Percentiles rank a stretch among this genome's conserved stretches.
Evolutionary conservation across 2,888 invertebrate genomes (phyloP).

Genomic region (Zaprionus obscuricornis): DNA sequence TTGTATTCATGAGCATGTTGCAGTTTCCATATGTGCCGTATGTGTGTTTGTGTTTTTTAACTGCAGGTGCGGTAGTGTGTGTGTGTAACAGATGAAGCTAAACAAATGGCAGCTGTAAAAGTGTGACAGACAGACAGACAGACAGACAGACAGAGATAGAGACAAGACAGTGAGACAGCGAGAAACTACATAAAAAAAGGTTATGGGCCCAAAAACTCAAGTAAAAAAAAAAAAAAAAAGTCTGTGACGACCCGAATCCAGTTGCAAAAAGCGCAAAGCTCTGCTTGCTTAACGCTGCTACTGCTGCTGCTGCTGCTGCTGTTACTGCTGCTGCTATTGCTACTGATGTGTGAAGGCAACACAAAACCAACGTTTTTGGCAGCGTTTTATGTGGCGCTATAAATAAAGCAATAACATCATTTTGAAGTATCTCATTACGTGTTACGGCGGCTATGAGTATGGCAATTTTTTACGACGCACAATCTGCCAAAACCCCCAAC

Average conservation of each 20-base stretch:
- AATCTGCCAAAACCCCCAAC: background rate
- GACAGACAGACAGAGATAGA: too few relatives aligned
- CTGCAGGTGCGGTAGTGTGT: constrained; percentile 12
- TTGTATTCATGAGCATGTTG: too few relatives aligned
- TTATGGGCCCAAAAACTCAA: constrained; percentile 34
- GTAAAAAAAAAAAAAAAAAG: constrained; percentile 22
- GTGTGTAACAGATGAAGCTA: constrained; percentile 40
- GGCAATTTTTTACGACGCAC: constrained; percentile 68
- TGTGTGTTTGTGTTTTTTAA: constrained; percentile 1
- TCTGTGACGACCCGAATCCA: background rate
- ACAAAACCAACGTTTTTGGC: constrained; percentile 40
- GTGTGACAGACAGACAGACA: constrained; percentile 24
- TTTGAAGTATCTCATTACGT: constrained; percentile 78
- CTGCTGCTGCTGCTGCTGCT: too few relatives aligned
- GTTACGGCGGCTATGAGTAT: constrained; percentile 65
- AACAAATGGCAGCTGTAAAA: constrained; percentile 29
- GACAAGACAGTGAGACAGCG: constrained; percentile 27
- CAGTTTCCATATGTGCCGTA: too few relatives aligned
- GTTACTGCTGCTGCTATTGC: too few relatives aligned
- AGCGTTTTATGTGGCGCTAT: constrained; percentile 65
- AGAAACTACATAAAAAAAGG: constrained; percentile 55
- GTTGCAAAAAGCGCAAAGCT: too few relatives aligned
- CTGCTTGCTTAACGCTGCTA: too few relatives aligned
- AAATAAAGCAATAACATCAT: constrained; percentile 79
- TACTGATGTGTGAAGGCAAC: too few relatives aligned